Base-by-base conservation (phyloP, 2,113 vertebrate genomes). In the Lonchura striata region DNA sequence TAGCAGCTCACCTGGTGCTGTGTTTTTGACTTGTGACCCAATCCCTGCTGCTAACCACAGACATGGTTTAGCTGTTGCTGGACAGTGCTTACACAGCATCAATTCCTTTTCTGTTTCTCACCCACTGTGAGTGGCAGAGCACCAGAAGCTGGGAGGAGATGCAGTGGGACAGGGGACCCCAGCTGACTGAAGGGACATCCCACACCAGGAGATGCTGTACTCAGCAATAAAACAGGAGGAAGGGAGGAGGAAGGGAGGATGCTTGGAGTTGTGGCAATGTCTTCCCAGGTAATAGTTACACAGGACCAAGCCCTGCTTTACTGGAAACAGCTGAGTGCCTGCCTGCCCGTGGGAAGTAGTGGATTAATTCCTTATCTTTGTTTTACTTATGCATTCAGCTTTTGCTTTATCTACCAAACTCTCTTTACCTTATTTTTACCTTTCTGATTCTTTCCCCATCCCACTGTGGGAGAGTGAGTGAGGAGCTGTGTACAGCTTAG, bases 111-210 rank as follows among this genome's bases (percentile, higher is more conserved):
- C 76, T 79, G 11, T 44, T 64, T 50, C 61, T 50, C 46, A 49
- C 9, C 0, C 10, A 30, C 56, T 1, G 0, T 13, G 24, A 37
- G 12, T 1, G 2, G 47, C 41, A 25, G 20, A 18, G 35, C 49
- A 33, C 28, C 15, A 59, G 65, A 17, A 41, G 56, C 47, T 71
- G 61, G 27, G n/a, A 49, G 21, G 27, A 37, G 19, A 11, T 56
- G 53, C 42, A 44, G n/a, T 11, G 24, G 60, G 60, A 50, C 39
- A 50, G 54, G 17, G 30, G 59, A 78, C 12, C 33, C 41, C 57
- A 75, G 4, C 11, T 52, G 28, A 59, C 56, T 16, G 10, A 33
- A 52, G 37, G 41, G n/a, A 60, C 4, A 50, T 46, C 30, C 60
- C 66, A 35, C 1, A 46, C 33, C 41, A 42, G 4, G 12, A 27